Evolutionary conservation across 2,888 invertebrate species (phyloP).

Genomic region (Dascillus cervinus): DNA sequence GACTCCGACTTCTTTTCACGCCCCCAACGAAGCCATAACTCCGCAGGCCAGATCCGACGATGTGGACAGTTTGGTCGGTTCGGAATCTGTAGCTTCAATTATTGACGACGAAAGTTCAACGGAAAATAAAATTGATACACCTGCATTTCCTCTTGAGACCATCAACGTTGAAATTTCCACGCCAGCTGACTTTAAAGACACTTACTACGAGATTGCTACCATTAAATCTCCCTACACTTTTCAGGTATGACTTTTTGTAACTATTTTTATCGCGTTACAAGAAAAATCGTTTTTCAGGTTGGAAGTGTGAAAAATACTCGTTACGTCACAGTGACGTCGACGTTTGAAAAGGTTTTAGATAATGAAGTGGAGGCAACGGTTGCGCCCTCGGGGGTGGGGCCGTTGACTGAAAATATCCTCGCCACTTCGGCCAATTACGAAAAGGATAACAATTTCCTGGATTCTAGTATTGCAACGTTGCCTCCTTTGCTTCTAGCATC

Average conservation of each 20-base stretch:
- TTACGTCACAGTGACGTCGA: constrained; percentile 81
- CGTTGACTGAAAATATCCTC: constrained; percentile 80
- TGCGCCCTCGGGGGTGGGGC: constrained; percentile 60
- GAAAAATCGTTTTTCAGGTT: constrained; percentile 67
- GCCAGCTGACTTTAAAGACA: constrained; percentile 75
- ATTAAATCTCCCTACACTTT: constrained; percentile 85
- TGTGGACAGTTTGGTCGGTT: constrained; percentile 61
- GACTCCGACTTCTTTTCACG: constrained; percentile 27
- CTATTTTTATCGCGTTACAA: background rate
- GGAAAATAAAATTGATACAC: constrained; percentile 57
- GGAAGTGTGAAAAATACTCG: constrained; percentile 81
- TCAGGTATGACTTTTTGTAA: constrained; percentile 53
- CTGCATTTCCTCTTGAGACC: constrained; percentile 59
- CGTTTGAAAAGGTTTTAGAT: constrained; percentile 70
- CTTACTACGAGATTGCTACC: constrained; percentile 84
- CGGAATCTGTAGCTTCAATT: constrained; percentile 59
- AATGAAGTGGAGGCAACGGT: constrained; percentile 47
- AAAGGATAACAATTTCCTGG: constrained; percentile 57
- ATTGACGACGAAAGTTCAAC: constrained; percentile 54
- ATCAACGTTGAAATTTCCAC: constrained; percentile 84
- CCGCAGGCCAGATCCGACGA: constrained; percentile 49
- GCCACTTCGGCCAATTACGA: constrained; percentile 68
- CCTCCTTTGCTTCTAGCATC: constrained; percentile 70
- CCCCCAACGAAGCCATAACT: constrained; percentile 46
- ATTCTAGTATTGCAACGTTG: constrained; percentile 75